Percentiles rank a stretch among this genome's conserved stretches.
Evolutionary conservation across 2,888 invertebrate species (phyloP).

Genomic region (Ceratothoa steindachneri): DNA sequence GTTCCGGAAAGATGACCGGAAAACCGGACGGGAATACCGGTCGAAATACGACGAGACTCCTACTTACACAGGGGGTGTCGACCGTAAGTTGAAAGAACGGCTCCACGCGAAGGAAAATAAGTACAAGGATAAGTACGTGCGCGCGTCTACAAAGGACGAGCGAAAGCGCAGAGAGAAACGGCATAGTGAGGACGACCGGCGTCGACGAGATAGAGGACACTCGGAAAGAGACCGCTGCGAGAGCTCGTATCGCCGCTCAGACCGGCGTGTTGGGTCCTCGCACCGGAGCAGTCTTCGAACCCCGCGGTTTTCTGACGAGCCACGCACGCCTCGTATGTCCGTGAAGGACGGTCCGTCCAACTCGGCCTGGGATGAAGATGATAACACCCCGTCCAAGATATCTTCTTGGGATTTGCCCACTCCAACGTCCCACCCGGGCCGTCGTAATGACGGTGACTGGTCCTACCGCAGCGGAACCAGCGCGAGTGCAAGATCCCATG

Average conservation of each 20-base stretch:
- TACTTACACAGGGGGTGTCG: slow-evolving; percentile 87
- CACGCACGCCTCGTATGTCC: slow-evolving; percentile 69
- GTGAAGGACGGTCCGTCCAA: slow-evolving; percentile 62
- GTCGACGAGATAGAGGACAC: slow-evolving; percentile 51
- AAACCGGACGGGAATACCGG: slow-evolving; percentile 63
- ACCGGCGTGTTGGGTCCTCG: slow-evolving; percentile 24
- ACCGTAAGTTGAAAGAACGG: slow-evolving; percentile 66
- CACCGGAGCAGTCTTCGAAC: slow-evolving; percentile 30
- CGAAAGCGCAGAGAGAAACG: slow-evolving; percentile 56
- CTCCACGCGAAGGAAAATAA: slow-evolving; percentile 63
- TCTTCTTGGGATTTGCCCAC: slow-evolving; percentile 93
- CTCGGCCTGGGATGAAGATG: slow-evolving; percentile 65
- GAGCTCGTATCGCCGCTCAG: slow-evolving; percentile 45
- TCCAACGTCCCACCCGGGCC: slow-evolving; percentile 56
- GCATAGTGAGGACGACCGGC: slow-evolving; percentile 54
- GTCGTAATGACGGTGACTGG: slow-evolving; percentile 54
- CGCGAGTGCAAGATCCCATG: slow-evolving; percentile 15
- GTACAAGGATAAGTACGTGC: slow-evolving; percentile 32
- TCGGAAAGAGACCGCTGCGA: slow-evolving; percentile 42
- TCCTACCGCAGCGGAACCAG: slow-evolving; percentile 34
- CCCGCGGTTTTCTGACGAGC: slow-evolving; percentile 73
- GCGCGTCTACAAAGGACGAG: slow-evolving; percentile 51
- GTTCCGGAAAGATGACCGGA: slow-evolving; percentile 10
- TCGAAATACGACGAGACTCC: slow-evolving; percentile 82
- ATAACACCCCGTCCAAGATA: slow-evolving; percentile 59